phyloP scores from a whole-genome alignment of 1,140 invertebrate species.

The Branchinecta lynchi region DNA sequence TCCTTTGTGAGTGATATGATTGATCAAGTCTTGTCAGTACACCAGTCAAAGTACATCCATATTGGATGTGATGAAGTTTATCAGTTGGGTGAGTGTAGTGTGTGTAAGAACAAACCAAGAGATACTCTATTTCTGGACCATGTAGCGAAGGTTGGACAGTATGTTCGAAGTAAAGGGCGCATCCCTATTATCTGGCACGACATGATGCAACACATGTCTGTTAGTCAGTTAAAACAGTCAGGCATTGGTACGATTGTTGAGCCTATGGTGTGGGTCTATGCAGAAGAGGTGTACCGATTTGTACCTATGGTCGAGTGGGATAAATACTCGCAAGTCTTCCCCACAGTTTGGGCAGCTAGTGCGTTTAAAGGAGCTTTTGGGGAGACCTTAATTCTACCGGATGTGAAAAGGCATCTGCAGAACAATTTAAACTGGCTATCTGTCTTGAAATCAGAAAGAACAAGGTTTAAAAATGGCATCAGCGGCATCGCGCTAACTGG shows the following conservation, averaged over 20 bases:
- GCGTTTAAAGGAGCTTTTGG: conserved; percentile 81
- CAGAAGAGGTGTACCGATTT: conserved; percentile 43
- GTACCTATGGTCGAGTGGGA: conserved; percentile 48
- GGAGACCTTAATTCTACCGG: conserved; percentile 48
- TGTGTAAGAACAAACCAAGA: conserved; percentile 42
- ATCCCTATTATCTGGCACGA: conserved; percentile 84
- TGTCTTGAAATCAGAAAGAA: conserved; percentile 39
- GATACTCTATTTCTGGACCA: conserved; percentile 52
- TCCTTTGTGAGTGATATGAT: conserved; percentile 25
- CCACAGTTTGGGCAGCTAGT: conserved; percentile 76
- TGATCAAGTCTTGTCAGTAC: conserved; percentile 42
- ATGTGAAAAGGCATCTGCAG: conserved; percentile 45
- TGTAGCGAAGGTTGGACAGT: conserved; percentile 36
- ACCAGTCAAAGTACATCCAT: conserved; percentile 36
- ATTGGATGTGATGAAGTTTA: conserved; percentile 46
- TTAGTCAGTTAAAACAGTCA: conserved; percentile 37
- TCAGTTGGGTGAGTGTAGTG: conserved; percentile 60
- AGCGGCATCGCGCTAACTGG: conserved; percentile 45
- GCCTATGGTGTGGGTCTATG: conserved; percentile 73
- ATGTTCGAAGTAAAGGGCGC: conserved; percentile 32
- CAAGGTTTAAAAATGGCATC: conserved; percentile 42
- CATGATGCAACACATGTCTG: conserved; percentile 57
- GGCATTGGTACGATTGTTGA: conserved; percentile 59
- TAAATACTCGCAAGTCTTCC: conserved; percentile 63
- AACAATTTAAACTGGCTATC: conserved; percentile 57